phyloP scores from a whole-genome alignment of 2,113 vertebrate species.

The Cryptoleucopteryx plumbea region DNA sequence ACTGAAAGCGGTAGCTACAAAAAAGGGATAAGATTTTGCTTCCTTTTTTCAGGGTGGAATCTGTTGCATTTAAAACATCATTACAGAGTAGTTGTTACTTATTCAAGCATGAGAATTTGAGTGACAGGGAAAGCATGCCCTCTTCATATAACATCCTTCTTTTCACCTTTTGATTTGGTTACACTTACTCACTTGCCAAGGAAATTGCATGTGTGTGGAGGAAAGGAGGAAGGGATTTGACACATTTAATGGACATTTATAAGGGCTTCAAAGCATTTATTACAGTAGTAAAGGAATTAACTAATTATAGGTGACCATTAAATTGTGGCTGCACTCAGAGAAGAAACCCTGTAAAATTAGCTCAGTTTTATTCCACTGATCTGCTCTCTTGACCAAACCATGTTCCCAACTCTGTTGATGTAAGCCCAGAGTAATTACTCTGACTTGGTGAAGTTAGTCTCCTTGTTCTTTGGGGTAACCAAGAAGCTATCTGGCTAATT shows the following conservation, averaged over 20 bases:
- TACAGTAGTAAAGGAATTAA: conserved; percentile 31
- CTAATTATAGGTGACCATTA: conserved; percentile 47
- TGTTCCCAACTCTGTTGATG: neutral
- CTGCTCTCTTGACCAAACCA: conserved; percentile 18
- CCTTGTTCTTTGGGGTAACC: neutral
- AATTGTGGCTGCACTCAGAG: conserved; percentile 9
- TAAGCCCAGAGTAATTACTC: conserved; percentile 13
- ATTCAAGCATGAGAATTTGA: conserved; percentile 39
- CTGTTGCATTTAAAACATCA: neutral
- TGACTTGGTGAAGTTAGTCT: neutral
- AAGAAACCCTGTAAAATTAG: conserved; percentile 31
- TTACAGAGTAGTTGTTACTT: neutral
- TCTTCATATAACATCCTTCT: neutral
- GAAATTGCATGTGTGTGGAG: conserved; percentile 10
- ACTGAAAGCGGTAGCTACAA: neutral
- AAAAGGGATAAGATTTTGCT: neutral
- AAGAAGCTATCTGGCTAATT: neutral
- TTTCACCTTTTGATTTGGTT: conserved; percentile 24
- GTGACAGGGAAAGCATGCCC: conserved; percentile 30
- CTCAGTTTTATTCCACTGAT: conserved; percentile 6
- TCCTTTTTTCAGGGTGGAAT: neutral
- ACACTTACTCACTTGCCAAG: conserved; percentile 21
- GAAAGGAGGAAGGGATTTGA: conserved; percentile 33
- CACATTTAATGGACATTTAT: conserved; percentile 36
- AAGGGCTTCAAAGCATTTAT: conserved; percentile 22